Evolutionary conservation across 2,888 invertebrate species (phyloP).

Genomic region (Pyralis farinalis): DNA sequence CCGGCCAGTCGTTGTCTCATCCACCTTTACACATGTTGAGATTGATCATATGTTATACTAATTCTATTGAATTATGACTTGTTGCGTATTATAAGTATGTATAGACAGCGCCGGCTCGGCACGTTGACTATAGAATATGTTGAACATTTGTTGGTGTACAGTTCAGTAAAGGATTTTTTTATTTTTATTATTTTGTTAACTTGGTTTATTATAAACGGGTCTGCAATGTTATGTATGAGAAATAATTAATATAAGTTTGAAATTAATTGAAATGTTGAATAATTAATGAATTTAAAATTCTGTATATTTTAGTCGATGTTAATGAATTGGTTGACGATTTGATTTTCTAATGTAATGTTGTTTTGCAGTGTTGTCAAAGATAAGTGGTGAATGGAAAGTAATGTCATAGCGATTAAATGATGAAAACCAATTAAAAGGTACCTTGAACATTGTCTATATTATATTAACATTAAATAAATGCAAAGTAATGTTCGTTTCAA

Average conservation of each 20-base stretch:
- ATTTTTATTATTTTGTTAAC: slow-evolving; percentile 72
- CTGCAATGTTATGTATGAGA: slow-evolving; percentile 72
- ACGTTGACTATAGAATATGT: slow-evolving; percentile 36
- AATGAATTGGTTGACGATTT: slow-evolving; percentile 64
- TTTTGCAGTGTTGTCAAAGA: slow-evolving; percentile 73
- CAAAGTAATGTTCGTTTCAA: slow-evolving; percentile 49
- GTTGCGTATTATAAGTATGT: slow-evolving; percentile 75
- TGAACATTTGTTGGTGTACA: slow-evolving; percentile 61
- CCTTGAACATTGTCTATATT: slow-evolving; percentile 81
- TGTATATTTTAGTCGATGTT: slow-evolving; percentile 77
- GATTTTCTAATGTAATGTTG: slow-evolving; percentile 69
- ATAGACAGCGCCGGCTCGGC: slow-evolving; percentile 33
- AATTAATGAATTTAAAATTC: slow-evolving; percentile 71
- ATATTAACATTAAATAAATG: slow-evolving; percentile 81
- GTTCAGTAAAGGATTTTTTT: slow-evolving; percentile 60
- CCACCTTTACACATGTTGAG: slow-evolving; percentile 79
- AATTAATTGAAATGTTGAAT: slow-evolving; percentile 51
- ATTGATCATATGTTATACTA: slow-evolving; percentile 76
- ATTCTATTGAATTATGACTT: slow-evolving; percentile 80
- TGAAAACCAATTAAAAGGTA: slow-evolving; percentile 80
- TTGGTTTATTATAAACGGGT: slow-evolving; percentile 76
- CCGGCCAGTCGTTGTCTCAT: slow-evolving; percentile 63
- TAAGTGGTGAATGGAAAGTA: slow-evolving; percentile 68
- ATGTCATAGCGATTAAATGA: slow-evolving; percentile 76
- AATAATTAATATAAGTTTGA: slow-evolving; percentile 66